These are phyloP conservation scores for Trachemys scripta DNA, from an alignment of 2,113 vertebrate species.

Conservation along the genomic window DNA sequence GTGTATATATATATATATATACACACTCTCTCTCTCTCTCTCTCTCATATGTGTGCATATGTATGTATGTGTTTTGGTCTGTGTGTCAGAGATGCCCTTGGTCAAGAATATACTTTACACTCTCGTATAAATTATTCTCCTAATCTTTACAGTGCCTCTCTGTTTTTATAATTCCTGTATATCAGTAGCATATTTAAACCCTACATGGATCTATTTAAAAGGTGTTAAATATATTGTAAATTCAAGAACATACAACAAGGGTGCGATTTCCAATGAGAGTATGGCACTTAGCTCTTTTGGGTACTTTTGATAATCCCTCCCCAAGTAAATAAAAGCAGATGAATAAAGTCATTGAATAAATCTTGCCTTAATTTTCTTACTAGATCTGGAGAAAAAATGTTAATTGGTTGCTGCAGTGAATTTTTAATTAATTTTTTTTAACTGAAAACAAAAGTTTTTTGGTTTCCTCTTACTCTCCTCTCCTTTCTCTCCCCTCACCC, in stretches of 20 bases:
- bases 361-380: neutral
- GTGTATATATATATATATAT: accelerated
- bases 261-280: neutral
- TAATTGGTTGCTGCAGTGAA: slow-evolving; percentile 5
- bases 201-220: neutral
- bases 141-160: neutral
- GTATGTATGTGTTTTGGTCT: accelerated
- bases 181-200: slow-evolving; percentile 29
- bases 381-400: neutral
- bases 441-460: neutral
- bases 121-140: neutral
- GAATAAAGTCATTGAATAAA: neutral
- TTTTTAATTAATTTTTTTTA: neutral
- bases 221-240: neutral
- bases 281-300: neutral
- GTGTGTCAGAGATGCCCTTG: accelerated
- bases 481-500: neutral
- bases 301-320: neutral
- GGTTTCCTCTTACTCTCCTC: neutral
- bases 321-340: slow-evolving; percentile 34
- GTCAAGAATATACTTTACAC: neutral
- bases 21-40: no score
- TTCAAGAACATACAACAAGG: neutral
- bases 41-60: no score
- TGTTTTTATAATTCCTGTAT: slow-evolving; percentile 24